Evolutionary conservation across 2,888 invertebrate genomes (phyloP), one percentile per base, ranked within the genome.

Genomic region (Drosophila hamatofila): DNA sequence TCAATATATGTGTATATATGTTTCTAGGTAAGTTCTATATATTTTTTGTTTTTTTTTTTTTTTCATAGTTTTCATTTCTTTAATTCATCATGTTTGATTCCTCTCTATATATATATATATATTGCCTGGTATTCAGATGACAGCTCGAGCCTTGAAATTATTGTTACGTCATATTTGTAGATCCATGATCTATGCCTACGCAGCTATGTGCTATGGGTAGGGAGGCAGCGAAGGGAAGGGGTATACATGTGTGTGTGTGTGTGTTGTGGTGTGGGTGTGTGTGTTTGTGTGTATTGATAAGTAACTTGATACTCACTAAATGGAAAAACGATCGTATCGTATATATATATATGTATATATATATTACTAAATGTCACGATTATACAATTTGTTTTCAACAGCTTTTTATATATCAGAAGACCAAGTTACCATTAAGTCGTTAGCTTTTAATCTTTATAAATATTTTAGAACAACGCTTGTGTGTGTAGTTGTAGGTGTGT

Each of bases 361-460:
- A 59, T 64, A 51, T 68, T 64, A 3, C 14, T 44, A 44, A 8
- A 72, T 78, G 66, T 61, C 68, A 60, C 49, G 72, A 68, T 86
- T 73, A 81, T 66, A 75, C 68, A 69, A 37, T 65, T 73, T n/a
- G 62, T 57, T 62, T 69, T 67, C 51, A 78, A 67, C 58, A 67
- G 63, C 33, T 65, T 59, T 57, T 30, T 14, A 49, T 30, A 62
- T 78, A 69, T 72, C 72, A 85, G 83, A 83, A 83, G 83, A 88
- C 83, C 83, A 83, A 88, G 88, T 83, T 88, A 88, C 83, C 83
- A 58, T 79, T 88, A 88, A 83, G 86, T 88, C 83, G 78, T 82
- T 84, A 83, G 89, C 72, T 88, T 81, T 86, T 83, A 78, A 58
- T 60, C 41, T 66, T 74, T 76, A 72, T 83, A 80, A 83, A 85